A percentile compares a stretch with the other conserved stretches of the same genome.
These are phyloP conservation scores for Sabatieria punctata DNA, from an alignment of 2,888 invertebrate species.

Conservation along the genomic window DNA sequence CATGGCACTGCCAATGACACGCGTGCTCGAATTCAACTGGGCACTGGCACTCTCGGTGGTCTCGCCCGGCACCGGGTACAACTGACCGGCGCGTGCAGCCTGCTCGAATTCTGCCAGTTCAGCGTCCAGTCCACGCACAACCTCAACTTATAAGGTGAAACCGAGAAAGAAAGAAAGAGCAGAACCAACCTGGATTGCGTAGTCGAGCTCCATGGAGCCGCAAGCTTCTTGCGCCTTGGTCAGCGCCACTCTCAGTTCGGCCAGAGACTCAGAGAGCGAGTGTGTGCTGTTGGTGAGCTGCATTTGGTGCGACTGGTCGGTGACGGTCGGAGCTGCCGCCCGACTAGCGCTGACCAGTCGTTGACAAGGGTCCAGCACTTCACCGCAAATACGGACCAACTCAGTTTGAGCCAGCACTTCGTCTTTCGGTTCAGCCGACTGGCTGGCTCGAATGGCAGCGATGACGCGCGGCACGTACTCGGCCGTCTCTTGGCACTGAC, in stretches of 20 bases:
- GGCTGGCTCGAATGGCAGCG: slow-evolving; percentile 21
- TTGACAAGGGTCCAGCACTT: slow-evolving; percentile 32
- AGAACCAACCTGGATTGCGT: background rate
- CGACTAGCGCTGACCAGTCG: slow-evolving; percentile 59
- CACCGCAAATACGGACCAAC: slow-evolving; percentile 22
- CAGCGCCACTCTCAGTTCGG: slow-evolving; percentile 46
- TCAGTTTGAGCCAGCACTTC: slow-evolving; percentile 19
- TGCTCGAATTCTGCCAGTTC: slow-evolving; percentile 63
- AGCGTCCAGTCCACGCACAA: slow-evolving; percentile 48
- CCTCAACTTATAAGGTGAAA: background rate
- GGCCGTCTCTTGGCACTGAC: slow-evolving; percentile 35
- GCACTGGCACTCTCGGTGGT: slow-evolving; percentile 35
- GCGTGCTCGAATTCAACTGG: slow-evolving; percentile 12
- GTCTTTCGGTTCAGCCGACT: no score
- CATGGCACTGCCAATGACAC: slow-evolving; percentile 49
- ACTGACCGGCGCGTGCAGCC: slow-evolving; percentile 51
- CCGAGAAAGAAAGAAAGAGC: no score
- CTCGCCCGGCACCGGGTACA: slow-evolving; percentile 69
- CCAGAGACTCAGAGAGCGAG: slow-evolving; percentile 42
- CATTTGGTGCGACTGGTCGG: slow-evolving; percentile 55
- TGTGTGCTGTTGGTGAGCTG: slow-evolving; percentile 55
- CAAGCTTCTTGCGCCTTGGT: slow-evolving; percentile 53
- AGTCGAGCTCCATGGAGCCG: slow-evolving; percentile 43
- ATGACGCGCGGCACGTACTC: slow-evolving; percentile 34
- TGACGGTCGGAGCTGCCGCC: slow-evolving; percentile 62